These are phyloP conservation scores for Urocitellus parryii DNA, from an alignment of 2,113 vertebrate genomes.

Conservation along the genomic window DNA sequence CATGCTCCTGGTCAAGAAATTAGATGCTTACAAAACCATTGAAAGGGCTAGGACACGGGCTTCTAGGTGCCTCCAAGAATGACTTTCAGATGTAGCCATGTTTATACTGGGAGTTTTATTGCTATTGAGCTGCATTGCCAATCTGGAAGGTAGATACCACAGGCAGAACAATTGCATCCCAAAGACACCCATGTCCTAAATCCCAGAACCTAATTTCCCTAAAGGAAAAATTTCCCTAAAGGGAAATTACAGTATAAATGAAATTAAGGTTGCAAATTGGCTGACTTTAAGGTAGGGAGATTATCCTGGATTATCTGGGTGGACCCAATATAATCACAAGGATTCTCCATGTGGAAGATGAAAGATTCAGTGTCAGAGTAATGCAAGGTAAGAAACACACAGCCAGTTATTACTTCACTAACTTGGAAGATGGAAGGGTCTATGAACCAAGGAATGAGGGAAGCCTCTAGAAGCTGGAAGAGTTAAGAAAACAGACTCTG, in stretches of 20 bases:
- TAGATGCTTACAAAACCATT: background rate
- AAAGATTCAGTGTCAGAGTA: background rate
- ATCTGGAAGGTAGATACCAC: background rate
- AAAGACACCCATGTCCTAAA: background rate
- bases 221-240: background rate
- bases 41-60: background rate
- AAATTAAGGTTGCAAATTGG: background rate
- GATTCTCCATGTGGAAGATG: background rate
- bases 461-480: background rate
- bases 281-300: background rate
- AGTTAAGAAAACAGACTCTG: background rate
- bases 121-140: background rate
- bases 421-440: background rate
- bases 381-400: background rate
- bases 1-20: background rate
- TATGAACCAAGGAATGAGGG: background rate
- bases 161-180: background rate
- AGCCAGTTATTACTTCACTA: too few relatives aligned
- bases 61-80: background rate
- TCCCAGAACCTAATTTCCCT: background rate
- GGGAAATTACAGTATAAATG: background rate
- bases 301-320: background rate
- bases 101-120: too few relatives aligned
- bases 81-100: background rate
- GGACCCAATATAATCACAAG: background rate